Conservation (phyloP, 2,888 invertebrate genomes). For the Ethmia dodecea region DNA sequence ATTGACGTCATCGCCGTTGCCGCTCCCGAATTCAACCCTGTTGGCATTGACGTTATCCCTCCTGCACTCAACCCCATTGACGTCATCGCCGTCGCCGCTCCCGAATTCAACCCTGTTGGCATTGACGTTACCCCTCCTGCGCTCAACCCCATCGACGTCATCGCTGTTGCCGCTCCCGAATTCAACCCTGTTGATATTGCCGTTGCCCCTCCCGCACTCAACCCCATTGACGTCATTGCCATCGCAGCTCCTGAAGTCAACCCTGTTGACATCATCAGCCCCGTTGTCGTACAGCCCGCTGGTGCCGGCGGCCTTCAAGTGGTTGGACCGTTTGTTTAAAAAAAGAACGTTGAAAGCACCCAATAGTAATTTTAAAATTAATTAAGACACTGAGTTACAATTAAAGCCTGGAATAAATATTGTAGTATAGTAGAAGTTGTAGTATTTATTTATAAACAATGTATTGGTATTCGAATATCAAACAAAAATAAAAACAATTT, state of each 20-base stretch:
- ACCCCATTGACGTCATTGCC: conserved; percentile 25
- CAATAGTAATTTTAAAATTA: no score
- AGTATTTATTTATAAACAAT: no score
- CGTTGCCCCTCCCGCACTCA: conserved; percentile 14
- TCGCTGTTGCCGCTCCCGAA: conserved; percentile 3
- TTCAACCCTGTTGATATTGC: conserved; percentile 5
- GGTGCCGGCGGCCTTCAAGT: conserved; percentile 13
- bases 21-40: conserved; percentile 18
- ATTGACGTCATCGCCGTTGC: conserved; percentile 9
- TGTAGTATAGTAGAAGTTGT: not conserved
- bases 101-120: conserved; percentile 3
- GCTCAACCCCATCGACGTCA: conserved; percentile 17
- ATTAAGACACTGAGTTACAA: not conserved
- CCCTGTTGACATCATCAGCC: conserved; percentile 16
- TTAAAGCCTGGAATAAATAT: not conserved
- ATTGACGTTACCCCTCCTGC: not conserved
- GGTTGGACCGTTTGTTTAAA: conserved; percentile 15
- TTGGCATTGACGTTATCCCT: conserved; percentile 12
- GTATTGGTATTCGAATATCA: no score
- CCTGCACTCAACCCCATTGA: conserved; percentile 19
- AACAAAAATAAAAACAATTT: no score
- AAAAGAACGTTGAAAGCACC: no score
- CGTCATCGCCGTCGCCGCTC: conserved; percentile 14
- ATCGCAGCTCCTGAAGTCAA: conserved; percentile 19
- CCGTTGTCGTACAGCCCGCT: conserved; percentile 13